These are phyloP conservation scores for Heliothis virescens DNA, from an alignment of 1,140 invertebrate species.

Conservation along the genomic window DNA sequence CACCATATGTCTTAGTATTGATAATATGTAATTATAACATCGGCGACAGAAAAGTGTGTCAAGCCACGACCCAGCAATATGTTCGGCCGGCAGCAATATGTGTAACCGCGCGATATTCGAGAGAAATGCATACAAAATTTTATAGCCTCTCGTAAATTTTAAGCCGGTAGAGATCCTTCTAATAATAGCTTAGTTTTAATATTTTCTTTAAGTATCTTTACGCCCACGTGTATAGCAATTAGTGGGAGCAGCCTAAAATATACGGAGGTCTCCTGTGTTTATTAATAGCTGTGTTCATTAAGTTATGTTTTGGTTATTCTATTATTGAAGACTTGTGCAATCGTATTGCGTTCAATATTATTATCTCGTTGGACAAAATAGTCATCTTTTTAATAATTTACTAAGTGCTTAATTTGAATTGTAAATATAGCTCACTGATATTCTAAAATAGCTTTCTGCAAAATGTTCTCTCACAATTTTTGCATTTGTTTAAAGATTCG, in stretches of 20 bases:
- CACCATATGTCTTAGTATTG: conserved; percentile 55
- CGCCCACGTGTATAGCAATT: conserved; percentile 25
- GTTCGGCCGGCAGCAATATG: conserved; percentile 7
- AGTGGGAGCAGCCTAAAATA: conserved; percentile 23
- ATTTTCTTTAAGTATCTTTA: conserved; percentile 22
- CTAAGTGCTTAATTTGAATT: background rate
- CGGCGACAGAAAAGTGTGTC: conserved; percentile 72
- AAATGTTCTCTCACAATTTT: background rate
- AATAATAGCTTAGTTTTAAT: conserved; percentile 26
- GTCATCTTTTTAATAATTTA: background rate
- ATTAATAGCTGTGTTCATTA: conserved; percentile 29
- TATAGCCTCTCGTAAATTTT: conserved; percentile 15
- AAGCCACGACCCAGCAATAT: conserved; percentile 63
- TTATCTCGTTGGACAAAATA: no score
- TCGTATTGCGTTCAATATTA: background rate
- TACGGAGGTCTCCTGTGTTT: conserved; percentile 3
- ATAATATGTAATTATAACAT: conserved; percentile 78
- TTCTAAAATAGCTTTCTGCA: background rate
- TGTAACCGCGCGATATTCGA: background rate
- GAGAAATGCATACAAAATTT: conserved; percentile 42
- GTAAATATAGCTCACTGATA: background rate
- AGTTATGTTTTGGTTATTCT: conserved; percentile 18
- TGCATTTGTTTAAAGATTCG: conserved; percentile 1
- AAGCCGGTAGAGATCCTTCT: conserved; percentile 32
- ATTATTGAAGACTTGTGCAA: background rate